Evolutionary conservation across 2,888 invertebrate species (phyloP), one percentile per base, ranked within the genome.

Genomic region (Hypomecis atomaria): DNA sequence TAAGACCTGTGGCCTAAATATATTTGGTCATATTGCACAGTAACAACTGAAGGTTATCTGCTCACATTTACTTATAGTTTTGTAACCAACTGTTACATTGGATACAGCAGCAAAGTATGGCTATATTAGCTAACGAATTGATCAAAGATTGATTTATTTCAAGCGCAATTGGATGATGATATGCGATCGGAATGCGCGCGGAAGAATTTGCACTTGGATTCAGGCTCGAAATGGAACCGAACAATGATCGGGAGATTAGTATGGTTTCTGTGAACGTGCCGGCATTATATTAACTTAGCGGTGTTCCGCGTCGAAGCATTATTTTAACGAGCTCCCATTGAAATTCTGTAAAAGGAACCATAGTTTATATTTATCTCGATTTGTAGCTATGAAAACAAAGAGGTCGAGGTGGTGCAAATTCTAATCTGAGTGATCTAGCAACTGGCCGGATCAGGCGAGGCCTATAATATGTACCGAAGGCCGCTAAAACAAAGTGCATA

Each of bases 401-500:
- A 52, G 23, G 52, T 40, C 10, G 23, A n/a, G 40, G 6, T 9
- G 10, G 23, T 38, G 13, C 10, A 44, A 37, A 52, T n/a, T 23
- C 11, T 23, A 44, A 40, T 33, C 40, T 34, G 13, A 6, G 38
- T 33, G 8, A 38, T 37, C 49, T 50, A 42, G 3, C 11, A 56
- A 40, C 9, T 49, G 36, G 4, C 10, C 40, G 40, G 52, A 40
- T 52, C 6, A 23, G 33, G 40, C 49, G 13, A 37, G 11, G 37
- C 6, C 23, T 52, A 40, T 4, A 33, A 47, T 47, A 47, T 33
- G 9, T 44, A 65, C 48, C 54, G 49, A 56, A 56, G 48, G 62
- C 72, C 73, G 75, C 77, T 81, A 76, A 79, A 86, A 86, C 78
- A 84, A 84, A 80, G 84, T 81, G 82, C 6, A 40, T 42, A 52